Percentiles rank a stretch among this genome's conserved stretches.
Conservation (phyloP, 2,797 vertebrate species). For the Odontamblyopus rebecca region DNA sequence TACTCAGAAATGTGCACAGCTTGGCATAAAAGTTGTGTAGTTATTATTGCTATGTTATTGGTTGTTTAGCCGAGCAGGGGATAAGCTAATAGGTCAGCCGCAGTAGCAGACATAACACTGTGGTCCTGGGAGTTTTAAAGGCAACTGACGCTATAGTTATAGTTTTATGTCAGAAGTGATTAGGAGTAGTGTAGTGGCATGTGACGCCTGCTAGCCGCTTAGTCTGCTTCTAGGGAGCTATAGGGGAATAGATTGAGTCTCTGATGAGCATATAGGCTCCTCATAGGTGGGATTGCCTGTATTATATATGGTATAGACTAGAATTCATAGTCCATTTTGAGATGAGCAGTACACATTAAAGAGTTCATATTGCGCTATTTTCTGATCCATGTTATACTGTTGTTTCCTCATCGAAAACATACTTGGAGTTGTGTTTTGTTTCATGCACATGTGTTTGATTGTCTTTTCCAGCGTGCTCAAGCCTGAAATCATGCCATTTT, state of each 20-base stretch:
- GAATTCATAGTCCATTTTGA: too few relatives aligned
- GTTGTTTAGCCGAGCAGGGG: conserved; percentile 15
- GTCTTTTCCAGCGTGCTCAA: too few relatives aligned
- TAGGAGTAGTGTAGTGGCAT: conserved; percentile 12
- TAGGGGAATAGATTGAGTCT: not conserved
- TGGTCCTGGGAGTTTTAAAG: conserved; percentile 40
- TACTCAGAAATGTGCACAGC: conserved; percentile 18
- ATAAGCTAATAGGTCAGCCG: conserved; percentile 16
- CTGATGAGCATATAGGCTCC: not conserved
- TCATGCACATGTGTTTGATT: too few relatives aligned
- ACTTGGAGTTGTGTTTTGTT: too few relatives aligned
- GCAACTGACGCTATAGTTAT: conserved; percentile 21
- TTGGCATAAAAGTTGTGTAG: conserved; percentile 12
- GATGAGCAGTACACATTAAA: too few relatives aligned
- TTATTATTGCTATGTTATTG: conserved; percentile 22
- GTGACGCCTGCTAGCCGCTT: conserved; percentile 18
- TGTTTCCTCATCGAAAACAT: too few relatives aligned
- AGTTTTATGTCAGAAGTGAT: conserved; percentile 45
- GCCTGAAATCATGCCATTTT: too few relatives aligned
- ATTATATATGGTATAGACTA: too few relatives aligned
- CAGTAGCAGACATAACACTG: conserved; percentile 9
- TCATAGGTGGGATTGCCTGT: not conserved
- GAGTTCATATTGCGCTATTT: too few relatives aligned
- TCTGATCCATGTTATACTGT: too few relatives aligned
- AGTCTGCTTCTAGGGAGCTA: not conserved